Percentiles rank a stretch among this genome's conserved stretches.
phyloP scores from a whole-genome alignment of 2,888 invertebrate species.

The Conistra vaccinii region DNA sequence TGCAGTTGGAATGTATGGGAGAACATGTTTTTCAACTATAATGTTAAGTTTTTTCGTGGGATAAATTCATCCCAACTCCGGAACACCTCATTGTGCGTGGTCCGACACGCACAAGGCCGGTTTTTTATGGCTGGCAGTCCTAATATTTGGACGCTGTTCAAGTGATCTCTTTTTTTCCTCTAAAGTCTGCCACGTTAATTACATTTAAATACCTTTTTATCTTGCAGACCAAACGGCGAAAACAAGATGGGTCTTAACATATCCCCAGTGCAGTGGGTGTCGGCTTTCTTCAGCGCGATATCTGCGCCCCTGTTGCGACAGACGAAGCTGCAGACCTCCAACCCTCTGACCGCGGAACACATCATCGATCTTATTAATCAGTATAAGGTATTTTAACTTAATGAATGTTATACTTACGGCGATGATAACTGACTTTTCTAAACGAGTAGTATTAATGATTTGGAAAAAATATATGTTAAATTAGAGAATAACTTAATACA shows the following conservation, averaged over 20 bases:
- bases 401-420: too few species aligned
- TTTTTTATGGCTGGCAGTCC: not conserved
- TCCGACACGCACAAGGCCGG: too few species aligned
- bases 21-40: too few species aligned
- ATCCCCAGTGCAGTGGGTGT: conserved; percentile 82
- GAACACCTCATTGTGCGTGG: too few species aligned
- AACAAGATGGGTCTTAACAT: conserved; percentile 67
- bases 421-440: too few species aligned
- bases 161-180: not conserved
- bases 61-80: too few species aligned
- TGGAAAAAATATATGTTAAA: too few species aligned
- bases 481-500: too few species aligned
- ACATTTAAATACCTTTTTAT: not conserved
- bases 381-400: conserved; percentile 75
- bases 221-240: conserved; percentile 36
- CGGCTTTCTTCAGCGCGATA: conserved; percentile 70
- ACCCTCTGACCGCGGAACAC: conserved; percentile 71
- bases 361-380: conserved; percentile 81
- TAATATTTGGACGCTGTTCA: not conserved
- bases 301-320: conserved; percentile 67
- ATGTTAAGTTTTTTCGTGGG: too few species aligned
- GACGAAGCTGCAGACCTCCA: conserved; percentile 78
- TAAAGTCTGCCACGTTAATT: not conserved
- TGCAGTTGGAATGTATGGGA: too few species aligned
- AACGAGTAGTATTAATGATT: too few species aligned